A percentile compares a stretch with the other conserved stretches of the same genome.
Evolutionary conservation across 2,888 invertebrate species (phyloP).

Genomic region (Biston betularia): DNA sequence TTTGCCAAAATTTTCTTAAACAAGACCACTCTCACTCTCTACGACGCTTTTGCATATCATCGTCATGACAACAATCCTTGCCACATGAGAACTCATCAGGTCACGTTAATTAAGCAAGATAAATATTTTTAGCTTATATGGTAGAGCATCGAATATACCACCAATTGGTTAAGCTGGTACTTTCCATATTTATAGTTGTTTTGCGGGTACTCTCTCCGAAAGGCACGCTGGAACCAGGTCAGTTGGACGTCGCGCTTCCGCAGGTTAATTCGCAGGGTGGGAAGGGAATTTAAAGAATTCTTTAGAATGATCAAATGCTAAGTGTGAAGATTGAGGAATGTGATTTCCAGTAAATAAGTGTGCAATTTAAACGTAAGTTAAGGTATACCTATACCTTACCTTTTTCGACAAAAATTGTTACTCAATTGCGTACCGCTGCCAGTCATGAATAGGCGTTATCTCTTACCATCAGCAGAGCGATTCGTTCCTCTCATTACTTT

Average conservation of each 20-base stretch:
- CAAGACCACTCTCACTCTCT: constrained; percentile 18
- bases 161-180: constrained; percentile 64
- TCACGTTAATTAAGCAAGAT: constrained; percentile 45
- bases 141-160: constrained; percentile 42
- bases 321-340: constrained; percentile 10
- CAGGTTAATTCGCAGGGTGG: constrained; percentile 51
- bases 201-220: constrained; percentile 69
- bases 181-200: constrained; percentile 76
- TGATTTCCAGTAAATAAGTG: constrained; percentile 9
- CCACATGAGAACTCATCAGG: constrained; percentile 23
- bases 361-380: background rate
- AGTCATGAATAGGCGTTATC: too few species aligned
- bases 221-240: constrained; percentile 65
- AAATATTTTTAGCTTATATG: constrained; percentile 48
- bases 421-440: background rate
- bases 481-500: background rate
- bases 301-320: background rate
- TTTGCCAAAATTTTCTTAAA: constrained; percentile 1
- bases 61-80: constrained; percentile 9
- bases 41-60: constrained; percentile 17
- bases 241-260: constrained; percentile 63
- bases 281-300: constrained; percentile 34
- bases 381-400: background rate
- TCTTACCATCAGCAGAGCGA: too few species aligned
- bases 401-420: background rate